Conservation (phyloP, 1,140 invertebrate genomes). For the Lamellibrachia luymesi region DNA sequence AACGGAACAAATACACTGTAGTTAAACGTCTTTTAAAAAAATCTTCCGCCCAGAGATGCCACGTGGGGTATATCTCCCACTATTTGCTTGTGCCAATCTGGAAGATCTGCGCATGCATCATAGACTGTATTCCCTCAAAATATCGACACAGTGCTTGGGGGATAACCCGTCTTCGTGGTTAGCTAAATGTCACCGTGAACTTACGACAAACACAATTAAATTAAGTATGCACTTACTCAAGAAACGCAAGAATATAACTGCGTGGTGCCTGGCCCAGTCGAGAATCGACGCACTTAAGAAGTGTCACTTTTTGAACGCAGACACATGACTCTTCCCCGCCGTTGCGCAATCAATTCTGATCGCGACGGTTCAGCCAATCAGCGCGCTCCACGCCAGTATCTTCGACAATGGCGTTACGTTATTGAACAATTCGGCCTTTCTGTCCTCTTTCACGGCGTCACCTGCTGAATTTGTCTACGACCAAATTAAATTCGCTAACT, state of each 20-base stretch:
- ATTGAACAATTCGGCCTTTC: not conserved
- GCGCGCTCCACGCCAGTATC: not conserved
- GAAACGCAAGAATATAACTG: not conserved
- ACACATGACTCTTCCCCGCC: not conserved
- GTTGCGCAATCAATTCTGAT: not conserved
- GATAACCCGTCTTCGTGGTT: not conserved
- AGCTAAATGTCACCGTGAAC: not conserved
- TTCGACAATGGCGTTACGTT: not conserved
- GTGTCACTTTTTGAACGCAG: not conserved
- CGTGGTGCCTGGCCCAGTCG: not conserved
- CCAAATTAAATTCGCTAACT: not conserved
- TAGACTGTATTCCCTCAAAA: not conserved
- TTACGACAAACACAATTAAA: conserved; percentile 1
- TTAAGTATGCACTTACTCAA: not conserved
- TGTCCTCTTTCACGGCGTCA: not conserved
- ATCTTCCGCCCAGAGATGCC: too few species aligned
- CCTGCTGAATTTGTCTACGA: not conserved
- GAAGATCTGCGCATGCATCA: not conserved
- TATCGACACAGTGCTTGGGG: not conserved
- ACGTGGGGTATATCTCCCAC: too few species aligned
- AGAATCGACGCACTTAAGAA: not conserved
- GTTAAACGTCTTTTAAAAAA: too few species aligned
- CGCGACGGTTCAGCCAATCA: not conserved
- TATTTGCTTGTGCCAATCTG: too few species aligned
- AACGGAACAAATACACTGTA: too few species aligned